Base-by-base conservation (phyloP, 2,797 vertebrate genomes). In the Cossypha heuglini region DNA sequence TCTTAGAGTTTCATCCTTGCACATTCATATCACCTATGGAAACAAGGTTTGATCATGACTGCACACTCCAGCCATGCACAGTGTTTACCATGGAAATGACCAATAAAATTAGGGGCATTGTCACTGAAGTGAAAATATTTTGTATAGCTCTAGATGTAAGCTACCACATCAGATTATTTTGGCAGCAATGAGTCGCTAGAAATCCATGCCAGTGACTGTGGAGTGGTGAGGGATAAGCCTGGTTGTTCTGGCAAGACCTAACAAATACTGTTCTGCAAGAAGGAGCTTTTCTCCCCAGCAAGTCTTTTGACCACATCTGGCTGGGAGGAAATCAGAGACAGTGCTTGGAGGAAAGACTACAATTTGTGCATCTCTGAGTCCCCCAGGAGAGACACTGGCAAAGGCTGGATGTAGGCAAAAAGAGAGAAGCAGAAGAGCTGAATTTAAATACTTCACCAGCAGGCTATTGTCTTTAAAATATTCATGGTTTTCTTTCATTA, bases 391-490 rank as follows among this genome's bases (percentile, higher is more conserved):
- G 42, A 14, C 49, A 20, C 45, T 71, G 46, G 52, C 59, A 93
- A 93, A 92, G 14, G 67, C 69, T 77, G 58, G 49, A 84, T 58
- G 28, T 25, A 72, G 78, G 40, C 46, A 74, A 64, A 90, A 83
- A 72, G 62, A 46, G n/a, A 91, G 58, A 93, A 76, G 37, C 45
- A 80, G 63, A 78, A 87, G 16, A 61, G 28, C 17, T 61, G 61
- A 87, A 77, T 24, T 58, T 35, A 80, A 95, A 77, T 80, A 48
- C 43, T 92, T 90, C 62, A 91, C 43, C 78, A 91, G 54, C 49
- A 88, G 72, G 33, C 72, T 91, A 88, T 83, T 86, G 75, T 94
- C 71, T 96, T 93, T 94, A 75, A 96, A 94, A 91, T 93, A 92
- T 91, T 95, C 62, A 93, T 90, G 62, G 58, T 1, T 94, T 88